A percentile compares a stretch with the other conserved stretches of the same genome.
Conservation (phyloP, 2,888 invertebrate genomes). For the Silvanus unidentatus region DNA sequence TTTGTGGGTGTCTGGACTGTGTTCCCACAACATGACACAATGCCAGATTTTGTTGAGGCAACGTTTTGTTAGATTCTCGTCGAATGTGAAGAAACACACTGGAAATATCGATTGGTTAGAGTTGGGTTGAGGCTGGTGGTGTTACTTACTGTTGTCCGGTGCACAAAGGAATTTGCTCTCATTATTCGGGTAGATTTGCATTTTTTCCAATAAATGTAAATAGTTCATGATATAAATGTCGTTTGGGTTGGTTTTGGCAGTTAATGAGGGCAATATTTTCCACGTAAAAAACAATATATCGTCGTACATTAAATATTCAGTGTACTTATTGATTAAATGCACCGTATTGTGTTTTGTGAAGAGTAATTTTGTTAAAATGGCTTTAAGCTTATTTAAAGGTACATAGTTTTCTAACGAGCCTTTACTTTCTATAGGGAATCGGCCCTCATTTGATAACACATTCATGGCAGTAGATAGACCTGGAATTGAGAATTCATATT, state of each 20-base stretch:
- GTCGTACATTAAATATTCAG: constrained; percentile 67
- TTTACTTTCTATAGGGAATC: constrained; percentile 55
- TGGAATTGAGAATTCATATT: constrained; percentile 24
- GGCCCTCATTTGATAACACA: constrained; percentile 66
- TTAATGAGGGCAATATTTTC: constrained; percentile 54
- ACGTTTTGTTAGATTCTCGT: constrained; percentile 50
- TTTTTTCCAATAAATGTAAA: constrained; percentile 38
- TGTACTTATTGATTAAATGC: constrained; percentile 60
- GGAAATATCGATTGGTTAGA: constrained; percentile 8
- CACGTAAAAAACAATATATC: constrained; percentile 73
- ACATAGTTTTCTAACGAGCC: constrained; percentile 54
- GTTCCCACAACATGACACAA: constrained; percentile 67
- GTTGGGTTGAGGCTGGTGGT: background rate
- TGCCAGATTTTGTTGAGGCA: constrained; percentile 71
- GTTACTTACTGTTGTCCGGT: constrained; percentile 25
- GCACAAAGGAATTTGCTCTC: constrained; percentile 36
- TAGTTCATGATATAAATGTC: constrained; percentile 42
- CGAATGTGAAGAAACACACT: constrained; percentile 52
- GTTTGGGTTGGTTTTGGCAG: constrained; percentile 51
- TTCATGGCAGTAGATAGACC: constrained; percentile 70
- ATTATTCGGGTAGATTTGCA: constrained; percentile 34
- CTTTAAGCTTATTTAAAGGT: constrained; percentile 61
- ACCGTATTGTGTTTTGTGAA: constrained; percentile 57
- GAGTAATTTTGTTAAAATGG: constrained; percentile 59
- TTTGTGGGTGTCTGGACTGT: constrained; percentile 64